Evolutionary conservation across 1,140 invertebrate genomes (phyloP).

Genomic region (Brachionus paranguensis): DNA sequence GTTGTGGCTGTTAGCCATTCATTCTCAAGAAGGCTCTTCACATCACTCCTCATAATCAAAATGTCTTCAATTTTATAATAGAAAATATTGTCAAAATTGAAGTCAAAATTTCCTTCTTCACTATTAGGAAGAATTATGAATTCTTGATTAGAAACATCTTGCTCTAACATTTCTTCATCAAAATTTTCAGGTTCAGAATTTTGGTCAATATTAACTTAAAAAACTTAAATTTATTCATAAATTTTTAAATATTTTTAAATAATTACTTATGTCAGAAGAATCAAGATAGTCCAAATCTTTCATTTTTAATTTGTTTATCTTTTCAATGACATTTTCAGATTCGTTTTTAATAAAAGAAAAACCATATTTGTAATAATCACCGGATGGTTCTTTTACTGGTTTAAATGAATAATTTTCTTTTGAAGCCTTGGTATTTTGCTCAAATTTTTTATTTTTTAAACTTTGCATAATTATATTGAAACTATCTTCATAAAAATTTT

Average conservation of each 20-base stretch:
- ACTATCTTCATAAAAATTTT: neutral
- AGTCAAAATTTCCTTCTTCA: neutral
- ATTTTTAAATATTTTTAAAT: neutral
- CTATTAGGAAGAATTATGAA: neutral
- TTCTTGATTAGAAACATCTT: neutral
- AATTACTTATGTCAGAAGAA: neutral
- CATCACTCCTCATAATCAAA: neutral
- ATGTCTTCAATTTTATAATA: neutral
- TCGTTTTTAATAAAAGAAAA: neutral
- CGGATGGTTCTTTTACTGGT: neutral
- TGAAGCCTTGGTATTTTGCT: neutral
- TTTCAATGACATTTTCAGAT: neutral
- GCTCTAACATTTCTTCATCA: neutral
- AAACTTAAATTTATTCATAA: neutral
- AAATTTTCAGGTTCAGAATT: neutral
- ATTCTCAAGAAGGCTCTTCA: neutral
- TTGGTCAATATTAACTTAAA: neutral
- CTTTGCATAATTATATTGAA: neutral
- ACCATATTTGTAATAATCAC: neutral
- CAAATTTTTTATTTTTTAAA: neutral
- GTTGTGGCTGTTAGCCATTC: neutral
- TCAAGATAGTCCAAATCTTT: neutral
- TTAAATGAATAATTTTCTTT: neutral
- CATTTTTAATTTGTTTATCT: neutral
- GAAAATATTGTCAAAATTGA: neutral